Evolutionary conservation across 2,113 vertebrate species (phyloP), one percentile per base, ranked within the genome.

Genomic region (Leptobrachium ailaonicum): DNA sequence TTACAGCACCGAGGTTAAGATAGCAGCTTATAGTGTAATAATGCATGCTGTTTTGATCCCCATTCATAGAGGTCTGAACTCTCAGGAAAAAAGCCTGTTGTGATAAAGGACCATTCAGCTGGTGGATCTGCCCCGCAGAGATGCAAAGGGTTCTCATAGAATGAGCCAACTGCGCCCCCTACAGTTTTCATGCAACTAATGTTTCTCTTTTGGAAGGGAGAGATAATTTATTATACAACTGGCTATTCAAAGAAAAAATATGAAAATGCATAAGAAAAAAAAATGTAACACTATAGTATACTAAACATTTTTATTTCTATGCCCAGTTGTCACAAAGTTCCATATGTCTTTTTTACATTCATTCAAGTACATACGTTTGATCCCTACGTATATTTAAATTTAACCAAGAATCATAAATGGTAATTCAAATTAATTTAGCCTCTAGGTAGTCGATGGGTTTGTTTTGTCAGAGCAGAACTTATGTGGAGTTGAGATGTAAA

Each of bases 121-220:
- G 3, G 20, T 41, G 82, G 63, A 47, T 86, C 44, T 43, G 68
- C 41, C 79, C 78, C 1, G 71, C 32, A 20, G 79, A 32, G 66
- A 1, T 68, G 0, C 14, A 2, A 43, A 5, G n/a, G 0, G 7
- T 11, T 0, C 42, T 0, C 12, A 42, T 84, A 90, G 87, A 88
- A 87, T 96, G 93, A 96, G 96, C 91, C 92, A 91, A 94, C 89
- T 94, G 94, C 96, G 92, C 96, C 96, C 93, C 95, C 96, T 96
- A 88, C 94, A 93, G 97, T 82, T 88, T 64, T 2, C 54, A 47
- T 0, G 73, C 83, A 13, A 64, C 72, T 89, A 85, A 56, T 80
- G 71, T 45, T 80, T 69, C 50, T n/a, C 58, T 75, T 69, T 44
- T 60, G 66, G 6, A 68, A 44, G 63, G 40, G 70, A 77, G 67